These are phyloP conservation scores for Mylabris phalerata DNA, from an alignment of 1,140 invertebrate species.

Conservation along the genomic window DNA sequence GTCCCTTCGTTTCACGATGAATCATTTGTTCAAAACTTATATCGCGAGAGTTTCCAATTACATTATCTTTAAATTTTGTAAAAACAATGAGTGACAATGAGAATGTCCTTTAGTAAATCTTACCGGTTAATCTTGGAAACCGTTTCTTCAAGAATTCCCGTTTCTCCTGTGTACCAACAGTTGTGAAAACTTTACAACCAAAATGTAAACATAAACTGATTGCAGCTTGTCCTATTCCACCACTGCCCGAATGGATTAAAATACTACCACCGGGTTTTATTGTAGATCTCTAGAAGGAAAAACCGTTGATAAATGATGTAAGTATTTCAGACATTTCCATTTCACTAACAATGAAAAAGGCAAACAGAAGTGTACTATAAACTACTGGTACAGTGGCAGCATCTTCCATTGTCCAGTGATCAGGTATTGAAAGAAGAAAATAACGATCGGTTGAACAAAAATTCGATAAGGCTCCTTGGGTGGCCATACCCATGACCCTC, in stretches of 20 bases:
- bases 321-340: too few relatives aligned
- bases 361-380: too few relatives aligned
- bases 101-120: slow-evolving; percentile 12
- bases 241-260: slow-evolving; percentile 78
- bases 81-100: too few relatives aligned
- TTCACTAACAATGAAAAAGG: too few relatives aligned
- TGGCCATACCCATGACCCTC: too few relatives aligned
- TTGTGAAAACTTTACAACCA: slow-evolving; percentile 66
- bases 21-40: too few relatives aligned
- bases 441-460: too few relatives aligned
- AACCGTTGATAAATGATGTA: too few relatives aligned
- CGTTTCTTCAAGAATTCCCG: slow-evolving; percentile 62
- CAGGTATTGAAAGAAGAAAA: slow-evolving; percentile 52
- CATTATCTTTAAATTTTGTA: slow-evolving; percentile 48
- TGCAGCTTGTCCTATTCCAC: slow-evolving; percentile 62
- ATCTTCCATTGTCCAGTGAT: slow-evolving; percentile 73
- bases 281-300: too few relatives aligned
- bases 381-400: slow-evolving; percentile 75
- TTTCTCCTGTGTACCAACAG: slow-evolving; percentile 68
- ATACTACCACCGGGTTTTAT: slow-evolving; percentile 5
- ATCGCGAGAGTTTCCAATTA: too few relatives aligned
- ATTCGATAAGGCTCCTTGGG: too few relatives aligned
- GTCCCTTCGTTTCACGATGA: too few relatives aligned
- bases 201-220: slow-evolving; percentile 55
- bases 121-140: slow-evolving; percentile 54